phyloP scores from a whole-genome alignment of 1,140 invertebrate species.

The Macrostomum lignano region DNA sequence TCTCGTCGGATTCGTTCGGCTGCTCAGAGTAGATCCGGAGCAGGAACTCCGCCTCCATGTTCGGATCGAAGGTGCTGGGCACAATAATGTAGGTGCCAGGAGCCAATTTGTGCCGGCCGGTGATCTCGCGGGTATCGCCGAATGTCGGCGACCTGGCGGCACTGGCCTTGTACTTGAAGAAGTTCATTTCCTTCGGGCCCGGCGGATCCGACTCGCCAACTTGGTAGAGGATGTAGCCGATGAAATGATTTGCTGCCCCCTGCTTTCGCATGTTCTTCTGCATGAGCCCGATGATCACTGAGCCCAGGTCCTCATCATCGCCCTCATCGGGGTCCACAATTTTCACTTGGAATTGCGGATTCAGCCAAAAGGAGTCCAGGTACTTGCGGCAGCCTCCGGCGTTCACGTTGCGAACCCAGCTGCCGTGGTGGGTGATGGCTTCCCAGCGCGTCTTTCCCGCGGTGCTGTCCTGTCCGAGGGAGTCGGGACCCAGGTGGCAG shows the following conservation, averaged over 20 bases:
- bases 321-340: slow-evolving; percentile 49
- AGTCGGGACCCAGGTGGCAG: slow-evolving; percentile 8
- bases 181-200: slow-evolving; percentile 30
- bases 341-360: slow-evolving; percentile 74
- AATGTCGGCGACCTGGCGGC: slow-evolving; percentile 54
- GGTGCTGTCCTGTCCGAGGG: slow-evolving; percentile 34
- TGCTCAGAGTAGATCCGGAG: slow-evolving; percentile 82
- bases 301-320: slow-evolving; percentile 3
- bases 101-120: slow-evolving; percentile 59
- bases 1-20: slow-evolving; percentile 10
- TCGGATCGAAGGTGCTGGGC: slow-evolving; percentile 82
- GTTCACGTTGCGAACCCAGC: slow-evolving; percentile 62
- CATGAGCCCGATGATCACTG: slow-evolving; percentile 9
- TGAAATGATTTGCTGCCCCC: slow-evolving; percentile 69
- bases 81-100: slow-evolving; percentile 81
- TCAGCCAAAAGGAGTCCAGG: slow-evolving; percentile 64
- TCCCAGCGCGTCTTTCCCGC: slow-evolving; percentile 40
- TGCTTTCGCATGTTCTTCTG: slow-evolving; percentile 32
- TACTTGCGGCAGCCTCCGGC: slow-evolving; percentile 88
- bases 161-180: slow-evolving; percentile 67
- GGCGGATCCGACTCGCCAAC: background rate
- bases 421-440: slow-evolving; percentile 65
- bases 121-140: slow-evolving; percentile 76
- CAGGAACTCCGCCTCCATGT: slow-evolving; percentile 79
- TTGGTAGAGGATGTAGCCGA: slow-evolving; percentile 70